A percentile compares a stretch with the other conserved stretches of the same genome.
These are phyloP conservation scores for Galeopsomyia nigrocyanea DNA, from an alignment of 2,888 invertebrate genomes.

Conservation along the genomic window DNA sequence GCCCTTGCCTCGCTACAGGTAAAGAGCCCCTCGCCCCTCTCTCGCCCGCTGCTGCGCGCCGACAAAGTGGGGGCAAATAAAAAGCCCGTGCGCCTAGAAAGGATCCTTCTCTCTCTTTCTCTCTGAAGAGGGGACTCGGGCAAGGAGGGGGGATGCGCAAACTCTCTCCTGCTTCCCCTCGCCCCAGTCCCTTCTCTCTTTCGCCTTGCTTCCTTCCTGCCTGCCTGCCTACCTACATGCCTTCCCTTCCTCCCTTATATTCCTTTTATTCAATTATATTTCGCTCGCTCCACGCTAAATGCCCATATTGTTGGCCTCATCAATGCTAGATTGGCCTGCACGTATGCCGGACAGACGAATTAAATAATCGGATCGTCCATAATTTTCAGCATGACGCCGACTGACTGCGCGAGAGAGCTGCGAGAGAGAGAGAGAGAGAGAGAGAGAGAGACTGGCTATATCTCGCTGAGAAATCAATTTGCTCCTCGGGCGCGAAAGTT, in stretches of 20 bases:
- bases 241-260: constrained; percentile 24
- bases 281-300: constrained; percentile 64
- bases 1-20: constrained; percentile 48
- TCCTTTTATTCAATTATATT: constrained; percentile 66
- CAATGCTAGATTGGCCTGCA: constrained; percentile 56
- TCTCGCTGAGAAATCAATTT: constrained; percentile 50
- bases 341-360: no score
- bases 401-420: no score
- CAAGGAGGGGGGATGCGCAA: constrained; percentile 40
- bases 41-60: constrained; percentile 48
- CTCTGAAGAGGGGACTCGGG: constrained; percentile 58
- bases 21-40: constrained; percentile 16
- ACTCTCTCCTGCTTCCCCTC: constrained; percentile 51
- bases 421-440: no score
- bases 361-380: no score
- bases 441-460: constrained; percentile 20
- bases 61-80: constrained; percentile 59
- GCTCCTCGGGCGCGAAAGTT: constrained; percentile 40
- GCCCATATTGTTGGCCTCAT: constrained; percentile 68
- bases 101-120: constrained; percentile 53
- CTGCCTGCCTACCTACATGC: not conserved
- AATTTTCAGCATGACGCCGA: not conserved
- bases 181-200: constrained; percentile 49
- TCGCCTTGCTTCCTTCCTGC: constrained; percentile 1
- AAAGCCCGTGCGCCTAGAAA: constrained; percentile 66